These are phyloP conservation scores for Amblyteles armatorius DNA, from an alignment of 2,888 invertebrate species.

Conservation along the genomic window DNA sequence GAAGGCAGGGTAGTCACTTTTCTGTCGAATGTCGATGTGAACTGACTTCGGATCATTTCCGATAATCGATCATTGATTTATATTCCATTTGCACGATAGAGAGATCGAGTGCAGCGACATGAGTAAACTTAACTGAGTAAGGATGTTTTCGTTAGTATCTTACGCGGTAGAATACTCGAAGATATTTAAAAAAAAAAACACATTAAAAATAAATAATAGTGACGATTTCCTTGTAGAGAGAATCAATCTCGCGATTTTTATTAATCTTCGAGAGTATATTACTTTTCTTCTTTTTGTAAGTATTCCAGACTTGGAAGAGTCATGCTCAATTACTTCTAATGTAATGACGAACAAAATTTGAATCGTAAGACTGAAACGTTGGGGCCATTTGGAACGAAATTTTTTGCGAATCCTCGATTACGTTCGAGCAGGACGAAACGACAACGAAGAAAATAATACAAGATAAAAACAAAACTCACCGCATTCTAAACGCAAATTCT, in stretches of 20 bases:
- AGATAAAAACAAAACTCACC: slow-evolving; percentile 12
- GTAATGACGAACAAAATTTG: slow-evolving; percentile 61
- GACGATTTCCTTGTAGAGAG: slow-evolving; percentile 18
- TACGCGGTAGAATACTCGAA: slow-evolving; percentile 50
- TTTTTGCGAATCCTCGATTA: slow-evolving; percentile 59
- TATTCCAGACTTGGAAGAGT: slow-evolving; percentile 68
- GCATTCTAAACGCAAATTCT: slow-evolving; percentile 43
- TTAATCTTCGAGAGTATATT: slow-evolving; percentile 43
- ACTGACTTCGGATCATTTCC: slow-evolving; percentile 22
- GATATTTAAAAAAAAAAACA: slow-evolving; percentile 14
- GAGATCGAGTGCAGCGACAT: slow-evolving; percentile 33
- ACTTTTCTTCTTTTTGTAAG: slow-evolving; percentile 58
- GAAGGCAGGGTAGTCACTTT: background rate
- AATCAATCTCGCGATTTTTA: slow-evolving; percentile 37
- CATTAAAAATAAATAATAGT: background rate
- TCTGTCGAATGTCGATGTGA: slow-evolving; percentile 26
- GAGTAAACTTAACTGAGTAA: slow-evolving; percentile 27
- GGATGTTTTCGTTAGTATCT: slow-evolving; percentile 38
- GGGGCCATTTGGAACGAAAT: slow-evolving; percentile 81
- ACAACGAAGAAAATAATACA: slow-evolving; percentile 52
- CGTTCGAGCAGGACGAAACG: slow-evolving; percentile 42
- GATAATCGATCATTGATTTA: slow-evolving; percentile 31
- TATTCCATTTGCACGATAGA: slow-evolving; percentile 12
- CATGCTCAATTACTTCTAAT: slow-evolving; percentile 77
- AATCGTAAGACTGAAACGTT: slow-evolving; percentile 81